Conservation (phyloP, 1,140 invertebrate genomes). For the Aphidius ervi region DNA sequence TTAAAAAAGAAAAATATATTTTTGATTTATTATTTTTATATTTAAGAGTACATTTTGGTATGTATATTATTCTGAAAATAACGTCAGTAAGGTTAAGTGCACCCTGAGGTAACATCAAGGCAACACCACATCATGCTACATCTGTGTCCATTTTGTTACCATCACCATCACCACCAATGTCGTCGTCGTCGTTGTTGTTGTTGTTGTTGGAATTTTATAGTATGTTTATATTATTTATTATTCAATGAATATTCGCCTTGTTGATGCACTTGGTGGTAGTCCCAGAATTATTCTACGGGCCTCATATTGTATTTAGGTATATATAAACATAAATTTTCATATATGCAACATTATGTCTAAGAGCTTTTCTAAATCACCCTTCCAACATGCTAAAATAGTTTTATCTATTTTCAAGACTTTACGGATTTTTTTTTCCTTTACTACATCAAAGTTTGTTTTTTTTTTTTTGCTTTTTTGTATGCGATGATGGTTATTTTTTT, state of each 20-base stretch:
- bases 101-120: constrained; percentile 7
- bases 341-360: too few relatives aligned
- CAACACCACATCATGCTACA: not conserved
- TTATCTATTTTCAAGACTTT: too few relatives aligned
- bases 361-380: too few relatives aligned
- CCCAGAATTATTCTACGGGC: too few relatives aligned
- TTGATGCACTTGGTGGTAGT: constrained; percentile 4
- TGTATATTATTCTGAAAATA: constrained; percentile 2
- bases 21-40: not conserved
- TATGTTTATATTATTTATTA: not conserved
- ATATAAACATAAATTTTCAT: too few relatives aligned
- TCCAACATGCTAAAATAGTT: too few relatives aligned
- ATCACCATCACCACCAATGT: constrained; percentile 4
- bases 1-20: too few relatives aligned
- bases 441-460: constrained; percentile 1
- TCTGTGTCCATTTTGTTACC: constrained; percentile 7
- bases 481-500: not conserved
- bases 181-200: not conserved
- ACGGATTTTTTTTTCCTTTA: not conserved
- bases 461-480: not conserved
- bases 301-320: too few relatives aligned
- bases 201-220: too few relatives aligned
- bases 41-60: not conserved
- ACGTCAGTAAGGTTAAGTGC: constrained; percentile 12
- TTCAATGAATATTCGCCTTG: constrained; percentile 3